phyloP scores from a whole-genome alignment of 2,888 invertebrate species.

The Habrosyne pyritoides region DNA sequence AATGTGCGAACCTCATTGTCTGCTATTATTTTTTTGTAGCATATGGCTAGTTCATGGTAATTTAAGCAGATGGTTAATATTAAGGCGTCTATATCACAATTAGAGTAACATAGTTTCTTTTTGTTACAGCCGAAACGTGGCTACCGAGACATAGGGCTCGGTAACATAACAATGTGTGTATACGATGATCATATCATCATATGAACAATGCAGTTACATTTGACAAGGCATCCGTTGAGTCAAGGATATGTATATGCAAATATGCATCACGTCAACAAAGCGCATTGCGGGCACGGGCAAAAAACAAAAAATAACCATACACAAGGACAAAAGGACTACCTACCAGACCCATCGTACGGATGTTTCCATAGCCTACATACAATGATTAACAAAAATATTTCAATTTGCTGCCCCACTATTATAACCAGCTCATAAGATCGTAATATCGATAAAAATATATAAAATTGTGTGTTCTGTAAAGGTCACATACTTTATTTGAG shows the following conservation, averaged over 20 bases:
- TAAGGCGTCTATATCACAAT: slow-evolving; percentile 27
- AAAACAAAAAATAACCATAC: slow-evolving; percentile 51
- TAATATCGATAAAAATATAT: neutral
- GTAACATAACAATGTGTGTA: slow-evolving; percentile 4
- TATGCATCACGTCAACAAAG: slow-evolving; percentile 64
- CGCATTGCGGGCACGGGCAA: slow-evolving; percentile 54
- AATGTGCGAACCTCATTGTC: slow-evolving; percentile 80
- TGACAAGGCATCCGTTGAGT: slow-evolving; percentile 57
- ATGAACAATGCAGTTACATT: slow-evolving; percentile 55
- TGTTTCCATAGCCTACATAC: slow-evolving; percentile 13
- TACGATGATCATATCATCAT: slow-evolving; percentile 39
- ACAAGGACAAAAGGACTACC: slow-evolving; percentile 55
- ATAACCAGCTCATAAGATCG: neutral
- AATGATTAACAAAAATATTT: slow-evolving; percentile 28
- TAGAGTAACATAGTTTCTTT: slow-evolving; percentile 17
- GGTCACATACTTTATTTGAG: too few relatives aligned
- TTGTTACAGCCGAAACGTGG: slow-evolving; percentile 11
- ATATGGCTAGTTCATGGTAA: slow-evolving; percentile 68
- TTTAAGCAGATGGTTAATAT: slow-evolving; percentile 55
- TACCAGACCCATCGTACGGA: slow-evolving; percentile 34
- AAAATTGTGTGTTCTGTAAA: too few relatives aligned
- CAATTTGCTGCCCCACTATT: neutral
- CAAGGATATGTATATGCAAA: slow-evolving; percentile 70
- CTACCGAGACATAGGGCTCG: slow-evolving; percentile 1
- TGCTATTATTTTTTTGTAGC: slow-evolving; percentile 72